Conservation (phyloP, 1,140 invertebrate genomes). For the Drosophila insularis region DNA sequence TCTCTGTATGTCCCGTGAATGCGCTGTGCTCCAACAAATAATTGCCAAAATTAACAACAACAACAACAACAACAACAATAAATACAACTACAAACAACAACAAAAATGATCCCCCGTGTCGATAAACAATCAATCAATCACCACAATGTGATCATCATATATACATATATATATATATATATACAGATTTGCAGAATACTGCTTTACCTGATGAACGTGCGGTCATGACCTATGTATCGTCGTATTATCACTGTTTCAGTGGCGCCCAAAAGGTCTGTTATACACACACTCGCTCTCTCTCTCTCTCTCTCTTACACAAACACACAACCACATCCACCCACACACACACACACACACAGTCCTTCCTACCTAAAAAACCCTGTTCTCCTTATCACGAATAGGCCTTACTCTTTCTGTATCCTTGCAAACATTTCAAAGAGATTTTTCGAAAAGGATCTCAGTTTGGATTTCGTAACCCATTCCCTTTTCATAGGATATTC, state of each 20-base stretch:
- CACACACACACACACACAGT: neutral
- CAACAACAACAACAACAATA: constrained; percentile 47
- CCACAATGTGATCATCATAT: constrained; percentile 33
- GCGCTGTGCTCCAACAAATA: constrained; percentile 62
- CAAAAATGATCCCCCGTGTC: constrained; percentile 26
- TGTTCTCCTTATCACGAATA: no score
- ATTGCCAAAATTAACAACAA: constrained; percentile 40
- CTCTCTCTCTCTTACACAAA: neutral
- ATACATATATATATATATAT: constrained; percentile 24
- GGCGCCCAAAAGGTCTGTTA: constrained; percentile 97
- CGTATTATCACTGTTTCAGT: constrained; percentile 99
- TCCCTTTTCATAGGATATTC: no score
- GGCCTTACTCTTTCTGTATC: no score
- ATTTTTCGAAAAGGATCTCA: no score
- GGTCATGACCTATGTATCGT: constrained; percentile 99
- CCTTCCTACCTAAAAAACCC: no score
- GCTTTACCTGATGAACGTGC: constrained; percentile 99
- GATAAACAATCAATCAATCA: constrained; percentile 7
- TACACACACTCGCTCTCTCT: constrained; percentile 17
- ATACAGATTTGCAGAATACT: constrained; percentile 97
- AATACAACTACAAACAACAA: constrained; percentile 40
- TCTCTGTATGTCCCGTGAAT: constrained; percentile 44
- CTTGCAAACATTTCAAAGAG: no score
- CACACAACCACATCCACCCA: constrained; percentile 9
- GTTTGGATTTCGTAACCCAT: no score